These are phyloP conservation scores for Apodemia duryi DNA, from an alignment of 2,888 invertebrate species.

Conservation along the genomic window DNA sequence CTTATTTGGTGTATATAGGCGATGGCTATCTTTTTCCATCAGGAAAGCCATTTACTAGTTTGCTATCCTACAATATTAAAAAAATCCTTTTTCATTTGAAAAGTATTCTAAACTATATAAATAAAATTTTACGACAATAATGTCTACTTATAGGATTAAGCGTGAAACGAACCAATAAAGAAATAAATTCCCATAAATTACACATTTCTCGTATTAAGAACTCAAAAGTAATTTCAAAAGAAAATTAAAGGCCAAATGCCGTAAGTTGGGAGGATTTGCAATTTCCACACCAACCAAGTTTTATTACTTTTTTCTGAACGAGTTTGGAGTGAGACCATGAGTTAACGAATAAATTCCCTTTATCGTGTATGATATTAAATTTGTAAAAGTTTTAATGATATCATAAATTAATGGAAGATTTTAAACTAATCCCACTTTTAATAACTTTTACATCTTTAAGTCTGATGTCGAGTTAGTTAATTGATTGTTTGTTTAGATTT, in stretches of 20 bases:
- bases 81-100: too few species aligned
- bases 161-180: neutral
- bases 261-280: slow-evolving; percentile 51
- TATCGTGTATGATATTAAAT: neutral
- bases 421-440: too few species aligned
- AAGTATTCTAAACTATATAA: neutral
- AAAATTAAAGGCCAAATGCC: slow-evolving; percentile 38
- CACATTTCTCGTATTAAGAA: slow-evolving; percentile 21
- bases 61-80: too few species aligned
- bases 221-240: slow-evolving; percentile 43
- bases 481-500: too few species aligned
- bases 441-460: too few species aligned
- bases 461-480: too few species aligned
- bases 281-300: slow-evolving; percentile 60
- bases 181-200: slow-evolving; percentile 20
- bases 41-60: too few species aligned
- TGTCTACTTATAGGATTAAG: neutral
- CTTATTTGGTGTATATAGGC: too few species aligned
- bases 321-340: slow-evolving; percentile 25
- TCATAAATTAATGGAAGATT: neutral
- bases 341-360: neutral
- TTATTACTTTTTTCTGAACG: slow-evolving; percentile 52
- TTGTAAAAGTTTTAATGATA: slow-evolving; percentile 4
- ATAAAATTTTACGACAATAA: neutral
- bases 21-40: too few species aligned